These are phyloP conservation scores for Hoplostethus atlanticus DNA, from an alignment of 2,797 vertebrate species.

Conservation along the genomic window DNA sequence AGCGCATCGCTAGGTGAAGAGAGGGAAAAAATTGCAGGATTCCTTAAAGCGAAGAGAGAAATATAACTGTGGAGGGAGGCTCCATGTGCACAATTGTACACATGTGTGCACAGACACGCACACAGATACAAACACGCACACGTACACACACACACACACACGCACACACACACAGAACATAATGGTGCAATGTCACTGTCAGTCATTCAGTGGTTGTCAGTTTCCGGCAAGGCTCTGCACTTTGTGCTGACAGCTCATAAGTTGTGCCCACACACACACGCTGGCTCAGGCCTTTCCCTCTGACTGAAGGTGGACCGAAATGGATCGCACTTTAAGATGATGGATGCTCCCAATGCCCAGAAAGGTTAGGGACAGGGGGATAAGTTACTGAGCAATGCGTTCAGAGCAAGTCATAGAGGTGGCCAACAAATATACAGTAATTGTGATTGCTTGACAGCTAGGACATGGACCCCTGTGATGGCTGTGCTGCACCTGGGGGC, in stretches of 20 bases:
- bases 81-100: conserved; percentile 55
- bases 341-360: conserved; percentile 78
- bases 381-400: conserved; percentile 77
- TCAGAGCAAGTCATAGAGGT: conserved; percentile 54
- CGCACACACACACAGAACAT: conserved; percentile 49
- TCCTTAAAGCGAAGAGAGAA: conserved; percentile 50
- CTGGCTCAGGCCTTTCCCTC: conserved; percentile 68
- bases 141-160: conserved; percentile 29
- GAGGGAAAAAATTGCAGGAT: conserved; percentile 42
- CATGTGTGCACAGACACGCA: not conserved
- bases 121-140: too few relatives aligned
- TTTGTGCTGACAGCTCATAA: conserved; percentile 86
- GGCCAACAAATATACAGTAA: conserved; percentile 71
- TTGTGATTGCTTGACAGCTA: conserved; percentile 71
- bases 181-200: conserved; percentile 81
- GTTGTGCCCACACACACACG: conserved; percentile 63
- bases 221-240: conserved; percentile 83
- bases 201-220: conserved; percentile 77
- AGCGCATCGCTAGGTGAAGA: conserved; percentile 39
- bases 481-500: conserved; percentile 26
- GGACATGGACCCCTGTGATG: conserved; percentile 54
- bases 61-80: conserved; percentile 46
- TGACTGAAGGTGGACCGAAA: conserved; percentile 76
- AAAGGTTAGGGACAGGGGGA: conserved; percentile 80
- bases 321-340: conserved; percentile 84